Evolutionary conservation across 2,888 invertebrate species (phyloP), one percentile per base, ranked within the genome.

Genomic region (Ypsolopha sequella): DNA sequence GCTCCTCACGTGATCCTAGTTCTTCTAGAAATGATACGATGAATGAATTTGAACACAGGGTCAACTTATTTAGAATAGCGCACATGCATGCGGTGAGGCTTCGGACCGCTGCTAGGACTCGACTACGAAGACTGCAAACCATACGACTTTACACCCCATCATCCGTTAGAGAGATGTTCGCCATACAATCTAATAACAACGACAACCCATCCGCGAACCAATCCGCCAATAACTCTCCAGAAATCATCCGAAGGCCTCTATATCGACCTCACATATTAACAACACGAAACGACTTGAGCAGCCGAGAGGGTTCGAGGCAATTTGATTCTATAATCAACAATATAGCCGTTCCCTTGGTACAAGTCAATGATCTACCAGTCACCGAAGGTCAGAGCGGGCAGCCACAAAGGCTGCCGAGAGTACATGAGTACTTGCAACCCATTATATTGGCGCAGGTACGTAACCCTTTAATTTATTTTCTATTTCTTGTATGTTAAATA

Each of bases 341-440:
- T 53, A 76, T 77, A 0, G 68, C 69, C 1, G 81, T 89, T 60
- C 91, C 91, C 1, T 70, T 88, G 9, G 88, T 91, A 60, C 90
- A 89, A 59, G 88, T 91, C 36, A 91, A 90, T 57, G 90, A 91
- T 59, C 79, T 89, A n/a, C 88, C 87, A 0, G 68, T 86, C 1
- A 68, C 70, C 9, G 81, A 85, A 3, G 62, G 60, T 1, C 71
- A 65, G 9, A 65, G 61, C 3, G 64, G 57, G 48, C 73, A 64
- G 44, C 61, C 68, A 10, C 75, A 70, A 44, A 64, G 80, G 11
- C 59, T 79, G 52, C 80, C 80, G 7, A 66, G 82, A 53, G 82
- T 85, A 55, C 80, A 81, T 51, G 86, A 85, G 58, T 85, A 80
- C 56, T 62, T 86, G 52, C 86, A 85, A 60, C 86, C 86, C 1